Evolutionary conservation across 2,797 vertebrate genomes (phyloP), one percentile per base, ranked within the genome.

Genomic region (Manis crassicaudata): DNA sequence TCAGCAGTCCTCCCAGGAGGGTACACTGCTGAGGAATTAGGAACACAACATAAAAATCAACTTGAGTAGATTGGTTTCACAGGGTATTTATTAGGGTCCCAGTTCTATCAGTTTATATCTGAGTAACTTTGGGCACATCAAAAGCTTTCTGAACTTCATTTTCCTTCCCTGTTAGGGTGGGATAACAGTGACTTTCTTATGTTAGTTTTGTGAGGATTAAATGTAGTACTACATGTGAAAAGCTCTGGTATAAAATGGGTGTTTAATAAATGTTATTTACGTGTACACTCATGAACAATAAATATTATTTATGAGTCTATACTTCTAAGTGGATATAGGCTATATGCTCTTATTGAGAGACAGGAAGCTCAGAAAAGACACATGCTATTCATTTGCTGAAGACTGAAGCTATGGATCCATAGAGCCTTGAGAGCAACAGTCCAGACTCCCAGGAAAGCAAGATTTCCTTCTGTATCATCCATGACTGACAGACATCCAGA

Each of bases 201-300:
- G 40, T 63, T 79, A 79, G 82, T 92, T 62, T 82, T 68, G n/a
- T 62, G 25, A 92, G 72, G 37, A 94, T 90, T 92, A 96, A 95
- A 70, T 52, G 6, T 65, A 77, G 23, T 62, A 54, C n/a, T 85
- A 1, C 37, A 58, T 37, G 52, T 65, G 73, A 93, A 82, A 84
- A 27, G 20, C 32, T 95, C 50, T 56, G 5, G 27, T 29, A 46
- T 93, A 84, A 90, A 92, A 23, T 92, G 13, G 2, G 20, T 75
- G 3, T 67, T 96, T 92, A 94, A 85, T 93, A 92, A 73, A 92
- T 68, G 82, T 11, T 77, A 93, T 60, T 95, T 96, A 68, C 6
- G 88, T 67, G 79, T n/a, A 75, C 46, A 62, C 92, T 90, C 85
- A 54, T 88, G 67, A 92, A 40, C 16, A 93, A 60, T 73, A 54